phyloP scores from a whole-genome alignment of 2,797 vertebrate species.

The Falco cherrug region DNA sequence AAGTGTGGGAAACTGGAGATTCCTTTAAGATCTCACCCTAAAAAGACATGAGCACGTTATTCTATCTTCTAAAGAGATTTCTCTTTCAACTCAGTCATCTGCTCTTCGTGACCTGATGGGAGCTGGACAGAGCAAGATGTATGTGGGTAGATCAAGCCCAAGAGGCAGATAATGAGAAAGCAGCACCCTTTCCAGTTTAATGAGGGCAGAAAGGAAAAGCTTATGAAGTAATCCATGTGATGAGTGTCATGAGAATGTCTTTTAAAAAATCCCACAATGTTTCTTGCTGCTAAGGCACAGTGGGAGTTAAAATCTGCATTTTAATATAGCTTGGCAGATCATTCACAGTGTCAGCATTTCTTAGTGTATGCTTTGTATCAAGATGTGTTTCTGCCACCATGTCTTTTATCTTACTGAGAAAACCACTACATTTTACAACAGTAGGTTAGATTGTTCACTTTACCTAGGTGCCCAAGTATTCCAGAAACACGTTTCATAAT shows the following conservation, averaged over 20 bases:
- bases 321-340: neutral
- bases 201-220: neutral
- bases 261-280: neutral
- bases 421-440: neutral
- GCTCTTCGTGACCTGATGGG: neutral
- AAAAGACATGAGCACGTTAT: neutral
- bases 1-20: neutral
- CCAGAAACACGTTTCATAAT: neutral
- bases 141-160: neutral
- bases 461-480: neutral
- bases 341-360: neutral
- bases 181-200: neutral
- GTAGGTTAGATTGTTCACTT: neutral
- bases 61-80: neutral
- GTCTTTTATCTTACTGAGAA: neutral
- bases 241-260: neutral
- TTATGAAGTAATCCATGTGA: neutral
- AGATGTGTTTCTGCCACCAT: neutral
- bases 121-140: accelerated
- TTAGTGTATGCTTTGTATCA: neutral
- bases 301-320: neutral
- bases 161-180: neutral
- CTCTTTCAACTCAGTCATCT: neutral
- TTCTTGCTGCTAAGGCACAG: neutral
- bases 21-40: neutral